Percentiles rank a stretch among this genome's conserved stretches.
phyloP scores from a whole-genome alignment of 2,113 vertebrate genomes.

The Furnarius figulus region DNA sequence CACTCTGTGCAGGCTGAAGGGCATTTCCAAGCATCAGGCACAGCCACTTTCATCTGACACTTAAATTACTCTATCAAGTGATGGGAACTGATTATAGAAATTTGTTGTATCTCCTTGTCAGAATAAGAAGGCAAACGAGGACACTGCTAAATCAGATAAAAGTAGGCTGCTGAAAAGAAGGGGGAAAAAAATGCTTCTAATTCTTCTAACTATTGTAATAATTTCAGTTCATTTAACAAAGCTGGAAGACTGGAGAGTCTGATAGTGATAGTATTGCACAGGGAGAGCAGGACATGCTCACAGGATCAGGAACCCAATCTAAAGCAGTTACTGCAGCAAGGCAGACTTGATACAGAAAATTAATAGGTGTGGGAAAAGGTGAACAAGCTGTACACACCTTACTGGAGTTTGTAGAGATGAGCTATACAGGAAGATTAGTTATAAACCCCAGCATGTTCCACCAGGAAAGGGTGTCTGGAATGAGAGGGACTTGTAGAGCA shows the following conservation, averaged over 20 bases:
- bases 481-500: not conserved
- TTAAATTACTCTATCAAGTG: constrained; percentile 30
- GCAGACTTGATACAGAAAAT: not conserved
- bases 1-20: not conserved
- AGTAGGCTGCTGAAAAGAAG: not conserved
- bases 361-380: not conserved
- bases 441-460: not conserved
- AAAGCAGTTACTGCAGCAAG: not conserved
- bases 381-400: not conserved
- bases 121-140: constrained; percentile 40
- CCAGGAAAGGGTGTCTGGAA: not conserved
- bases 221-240: not conserved
- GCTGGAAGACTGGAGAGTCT: not conserved
- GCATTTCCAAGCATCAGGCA: not conserved
- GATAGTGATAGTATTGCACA: not conserved
- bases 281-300: not conserved
- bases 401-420: not conserved
- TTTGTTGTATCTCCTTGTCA: constrained; percentile 26
- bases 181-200: not conserved
- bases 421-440: not conserved
- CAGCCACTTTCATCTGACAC: not conserved
- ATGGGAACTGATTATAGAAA: constrained; percentile 47
- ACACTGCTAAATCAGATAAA: constrained; percentile 34
- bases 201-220: not conserved
- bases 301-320: not conserved